Conservation (phyloP, 2,888 invertebrate species). For the Tiphia femorata region DNA sequence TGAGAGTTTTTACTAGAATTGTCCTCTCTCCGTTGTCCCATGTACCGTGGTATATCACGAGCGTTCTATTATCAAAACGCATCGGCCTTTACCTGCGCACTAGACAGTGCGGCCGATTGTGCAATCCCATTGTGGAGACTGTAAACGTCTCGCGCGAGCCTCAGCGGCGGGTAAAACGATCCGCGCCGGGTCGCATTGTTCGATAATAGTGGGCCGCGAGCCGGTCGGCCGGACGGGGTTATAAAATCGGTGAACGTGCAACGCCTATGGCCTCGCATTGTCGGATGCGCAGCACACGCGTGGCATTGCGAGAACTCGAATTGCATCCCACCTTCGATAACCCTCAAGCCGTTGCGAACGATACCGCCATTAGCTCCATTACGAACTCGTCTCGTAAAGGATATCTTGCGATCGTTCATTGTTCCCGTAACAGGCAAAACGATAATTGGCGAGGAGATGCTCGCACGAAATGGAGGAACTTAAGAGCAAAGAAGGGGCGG, state of each 20-base stretch:
- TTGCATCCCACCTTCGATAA: not conserved
- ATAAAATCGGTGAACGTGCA: conserved; percentile 35
- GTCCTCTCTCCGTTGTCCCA: too few species aligned
- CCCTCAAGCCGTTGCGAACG: too few species aligned
- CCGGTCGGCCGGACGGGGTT: conserved; percentile 25
- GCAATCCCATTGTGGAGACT: conserved; percentile 25
- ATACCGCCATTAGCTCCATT: not conserved
- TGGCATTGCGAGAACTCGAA: not conserved
- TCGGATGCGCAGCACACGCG: not conserved
- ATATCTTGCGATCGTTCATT: too few species aligned
- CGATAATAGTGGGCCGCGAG: conserved; percentile 35
- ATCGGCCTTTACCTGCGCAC: conserved; percentile 19
- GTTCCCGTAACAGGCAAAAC: too few species aligned
- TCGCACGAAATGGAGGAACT: too few species aligned
- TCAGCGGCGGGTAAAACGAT: conserved; percentile 31
- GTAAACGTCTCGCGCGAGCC: conserved; percentile 20
- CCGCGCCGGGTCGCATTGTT: conserved; percentile 39
- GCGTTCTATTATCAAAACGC: conserved; percentile 36
- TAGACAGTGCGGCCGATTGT: conserved; percentile 4
- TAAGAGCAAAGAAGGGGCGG: too few species aligned
- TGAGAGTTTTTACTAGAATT: not conserved
- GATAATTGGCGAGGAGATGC: too few species aligned
- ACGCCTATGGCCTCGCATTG: conserved; percentile 23
- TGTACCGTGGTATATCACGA: conserved; percentile 17
- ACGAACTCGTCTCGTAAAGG: not conserved